Evolutionary conservation across 2,797 vertebrate species (phyloP), one percentile per base, ranked within the genome.

Genomic region (Staurois parvus): DNA sequence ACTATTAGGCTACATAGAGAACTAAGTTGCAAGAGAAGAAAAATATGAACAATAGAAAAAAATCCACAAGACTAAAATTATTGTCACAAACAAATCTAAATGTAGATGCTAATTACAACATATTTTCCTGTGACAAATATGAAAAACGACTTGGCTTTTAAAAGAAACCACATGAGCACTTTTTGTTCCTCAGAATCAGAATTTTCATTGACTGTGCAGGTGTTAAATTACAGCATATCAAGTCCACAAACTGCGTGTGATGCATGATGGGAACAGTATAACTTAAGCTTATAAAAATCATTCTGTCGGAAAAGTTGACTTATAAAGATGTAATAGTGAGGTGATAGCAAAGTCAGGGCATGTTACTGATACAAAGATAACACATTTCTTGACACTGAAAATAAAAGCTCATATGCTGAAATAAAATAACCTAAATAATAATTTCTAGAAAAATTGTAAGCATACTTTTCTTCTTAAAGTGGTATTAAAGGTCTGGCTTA

Each of bases 51-150:
- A 76, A 66, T 52, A 66, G 37, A 73, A 64, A 82, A 81, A 79
- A 87, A 75, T 74, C 68, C 83, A 87, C 69, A 79, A 83, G 81
- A 69, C 68, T 34, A 75, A 72, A 83, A 74, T 87, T 69, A 83
- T 83, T 87, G 52, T 79, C 42, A 81, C 37, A 79, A 86, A 78
- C 68, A 67, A 83, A 48, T 73, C 45, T 68, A 79, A 83, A 83
- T 74, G 72, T 77, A 73, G 81, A 68, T 79, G 82, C 69, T 75
- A 79, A 87, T 87, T 83, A 83, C 62, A 48, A 56, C 56, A 72
- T 70, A 81, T 37, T 45, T 77, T 83, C 56, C 52, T 48, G n/a
- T 32, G 30, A 72, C 42, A 62, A 69, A 75, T 66, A 45, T 45
- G 21, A 69, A 64, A 76, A 45, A 32, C 83, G 69, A 45, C 56